Conservation (phyloP, 2,888 invertebrate species). For the Rhorus exstirpatorius region DNA sequence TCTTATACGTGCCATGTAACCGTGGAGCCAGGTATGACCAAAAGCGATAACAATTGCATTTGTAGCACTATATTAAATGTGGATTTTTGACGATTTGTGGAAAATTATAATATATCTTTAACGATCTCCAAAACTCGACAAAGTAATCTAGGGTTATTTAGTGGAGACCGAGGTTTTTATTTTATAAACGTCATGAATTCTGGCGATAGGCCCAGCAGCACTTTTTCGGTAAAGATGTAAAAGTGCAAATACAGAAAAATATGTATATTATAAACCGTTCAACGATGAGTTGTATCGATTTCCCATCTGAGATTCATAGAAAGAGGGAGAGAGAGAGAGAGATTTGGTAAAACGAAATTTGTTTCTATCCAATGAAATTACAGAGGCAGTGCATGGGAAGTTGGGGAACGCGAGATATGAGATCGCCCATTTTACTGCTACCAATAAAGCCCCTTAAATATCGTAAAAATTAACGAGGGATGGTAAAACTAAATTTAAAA, state of each 20-base stretch:
- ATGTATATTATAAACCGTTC: too few relatives aligned
- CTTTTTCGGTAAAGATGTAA: too few relatives aligned
- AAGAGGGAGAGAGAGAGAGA: not conserved
- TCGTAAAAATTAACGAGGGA: conserved; percentile 41
- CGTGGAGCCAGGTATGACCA: not conserved
- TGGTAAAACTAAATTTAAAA: conserved; percentile 7
- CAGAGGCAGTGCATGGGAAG: conserved; percentile 3
- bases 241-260: too few relatives aligned
- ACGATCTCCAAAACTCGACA: too few relatives aligned
- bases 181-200: too few relatives aligned
- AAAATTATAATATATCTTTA: too few relatives aligned
- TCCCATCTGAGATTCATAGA: not conserved
- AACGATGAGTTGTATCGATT: conserved; percentile 16
- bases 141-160: too few relatives aligned
- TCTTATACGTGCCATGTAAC: not conserved
- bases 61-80: not conserved
- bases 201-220: too few relatives aligned
- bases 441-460: conserved; percentile 43
- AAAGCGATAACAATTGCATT: not conserved
- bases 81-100: not conserved
- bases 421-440: conserved; percentile 23
- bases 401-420: conserved; percentile 35
- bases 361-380: not conserved
- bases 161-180: too few relatives aligned
- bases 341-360: conserved; percentile 5